These are phyloP conservation scores for Cromileptes altivelis DNA, from an alignment of 2,113 vertebrate genomes.

Conservation along the genomic window DNA sequence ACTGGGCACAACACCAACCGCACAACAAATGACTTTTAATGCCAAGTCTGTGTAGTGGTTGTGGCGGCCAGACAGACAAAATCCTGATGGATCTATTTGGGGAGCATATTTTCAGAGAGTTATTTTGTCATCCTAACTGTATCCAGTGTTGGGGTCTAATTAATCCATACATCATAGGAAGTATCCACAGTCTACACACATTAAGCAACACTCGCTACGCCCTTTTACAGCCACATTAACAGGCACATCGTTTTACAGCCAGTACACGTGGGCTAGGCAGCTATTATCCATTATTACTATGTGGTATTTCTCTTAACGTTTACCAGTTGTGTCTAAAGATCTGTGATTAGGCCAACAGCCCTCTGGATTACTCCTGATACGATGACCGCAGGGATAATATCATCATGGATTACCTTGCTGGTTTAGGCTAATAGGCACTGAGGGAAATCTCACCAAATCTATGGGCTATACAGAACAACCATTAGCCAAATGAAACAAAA, in stretches of 20 bases:
- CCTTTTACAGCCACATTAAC: not conserved
- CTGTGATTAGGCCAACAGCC: conserved; percentile 22
- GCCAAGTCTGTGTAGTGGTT: not conserved
- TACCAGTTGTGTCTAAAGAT: conserved; percentile 16
- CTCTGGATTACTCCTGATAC: conserved; percentile 50
- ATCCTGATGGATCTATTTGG: not conserved
- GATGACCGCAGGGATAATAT: conserved; percentile 7
- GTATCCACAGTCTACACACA: not conserved
- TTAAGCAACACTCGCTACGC: not conserved
- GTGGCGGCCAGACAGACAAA: not conserved
- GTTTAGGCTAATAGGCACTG: conserved; percentile 4
- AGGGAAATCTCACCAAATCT: conserved; percentile 33
- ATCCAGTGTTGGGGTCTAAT: not conserved
- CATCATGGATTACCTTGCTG: conserved; percentile 38
- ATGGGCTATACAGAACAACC: conserved; percentile 20
- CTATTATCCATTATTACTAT: not conserved
- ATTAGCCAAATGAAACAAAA: conserved; percentile 58
- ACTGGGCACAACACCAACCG: not conserved
- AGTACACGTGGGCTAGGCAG: not conserved
- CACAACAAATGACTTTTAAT: not conserved
- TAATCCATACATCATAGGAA: not conserved
- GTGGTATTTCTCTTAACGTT: not conserved
- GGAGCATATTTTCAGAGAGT: not conserved
- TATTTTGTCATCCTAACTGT: not conserved
- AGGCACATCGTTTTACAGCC: not conserved